Conservation (phyloP, 2,888 invertebrate species). For the Polymixis lichenea region DNA sequence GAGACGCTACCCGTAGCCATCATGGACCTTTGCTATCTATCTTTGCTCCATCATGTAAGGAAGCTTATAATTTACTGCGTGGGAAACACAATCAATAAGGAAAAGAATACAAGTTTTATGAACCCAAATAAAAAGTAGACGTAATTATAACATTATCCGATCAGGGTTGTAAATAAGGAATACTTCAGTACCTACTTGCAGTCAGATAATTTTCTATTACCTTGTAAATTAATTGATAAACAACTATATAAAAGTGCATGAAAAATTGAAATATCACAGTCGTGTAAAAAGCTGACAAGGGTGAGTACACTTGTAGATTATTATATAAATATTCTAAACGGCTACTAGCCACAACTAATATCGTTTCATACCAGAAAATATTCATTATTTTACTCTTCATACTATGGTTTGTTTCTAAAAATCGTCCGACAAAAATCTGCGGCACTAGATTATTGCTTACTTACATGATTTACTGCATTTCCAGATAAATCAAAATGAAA, state of each 20-base stretch:
- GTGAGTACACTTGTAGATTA: not conserved
- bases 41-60: not conserved
- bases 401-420: not conserved
- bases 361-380: too few species aligned
- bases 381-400: not conserved
- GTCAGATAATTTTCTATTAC: not conserved
- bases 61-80: not conserved
- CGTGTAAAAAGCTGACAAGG: not conserved
- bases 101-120: not conserved
- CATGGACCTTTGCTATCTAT: not conserved
- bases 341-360: too few species aligned
- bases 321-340: not conserved
- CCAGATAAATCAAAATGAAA: constrained; percentile 19
- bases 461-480: not conserved
- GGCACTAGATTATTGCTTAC: not conserved
- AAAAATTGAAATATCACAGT: not conserved
- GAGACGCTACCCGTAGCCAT: not conserved
- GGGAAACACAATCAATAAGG: not conserved
- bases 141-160: not conserved
- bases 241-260: not conserved
- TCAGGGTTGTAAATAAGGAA: not conserved
- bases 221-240: not conserved
- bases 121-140: not conserved
- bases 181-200: not conserved
- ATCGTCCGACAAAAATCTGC: not conserved